phyloP scores from a whole-genome alignment of 2,113 vertebrate species.

The Otus sunia region DNA sequence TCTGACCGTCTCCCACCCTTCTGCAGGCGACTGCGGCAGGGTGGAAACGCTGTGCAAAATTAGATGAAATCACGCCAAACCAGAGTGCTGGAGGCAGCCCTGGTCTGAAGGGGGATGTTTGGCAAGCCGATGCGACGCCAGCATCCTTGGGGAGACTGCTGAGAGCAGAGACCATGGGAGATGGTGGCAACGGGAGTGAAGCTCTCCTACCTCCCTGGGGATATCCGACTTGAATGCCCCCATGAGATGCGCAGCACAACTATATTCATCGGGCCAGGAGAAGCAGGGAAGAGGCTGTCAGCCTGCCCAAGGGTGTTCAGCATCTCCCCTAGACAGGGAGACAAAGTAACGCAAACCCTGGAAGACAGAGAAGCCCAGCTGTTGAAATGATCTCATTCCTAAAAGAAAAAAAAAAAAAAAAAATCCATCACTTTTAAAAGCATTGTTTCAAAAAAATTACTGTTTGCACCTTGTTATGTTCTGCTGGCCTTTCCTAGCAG shows the following conservation, averaged over 20 bases:
- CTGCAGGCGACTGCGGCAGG: not conserved
- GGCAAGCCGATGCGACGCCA: fast-evolving
- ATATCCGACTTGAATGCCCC: fast-evolving
- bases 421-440: not conserved
- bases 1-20: not conserved
- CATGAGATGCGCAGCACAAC: too few species aligned
- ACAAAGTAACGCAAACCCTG: not conserved
- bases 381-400: not conserved
- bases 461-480: not conserved
- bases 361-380: not conserved
- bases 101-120: not conserved
- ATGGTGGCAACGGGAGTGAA: not conserved
- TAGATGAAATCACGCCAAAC: not conserved
- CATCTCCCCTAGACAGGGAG: not conserved
- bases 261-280: not conserved
- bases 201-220: not conserved
- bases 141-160: not conserved
- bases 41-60: not conserved
- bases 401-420: not conserved
- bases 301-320: not conserved
- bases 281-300: not conserved
- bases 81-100: not conserved
- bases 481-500: not conserved
- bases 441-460: not conserved
- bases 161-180: not conserved